Evolutionary conservation across 2,888 invertebrate genomes (phyloP), one percentile per base, ranked within the genome.

Genomic region (Eilema depressum): DNA sequence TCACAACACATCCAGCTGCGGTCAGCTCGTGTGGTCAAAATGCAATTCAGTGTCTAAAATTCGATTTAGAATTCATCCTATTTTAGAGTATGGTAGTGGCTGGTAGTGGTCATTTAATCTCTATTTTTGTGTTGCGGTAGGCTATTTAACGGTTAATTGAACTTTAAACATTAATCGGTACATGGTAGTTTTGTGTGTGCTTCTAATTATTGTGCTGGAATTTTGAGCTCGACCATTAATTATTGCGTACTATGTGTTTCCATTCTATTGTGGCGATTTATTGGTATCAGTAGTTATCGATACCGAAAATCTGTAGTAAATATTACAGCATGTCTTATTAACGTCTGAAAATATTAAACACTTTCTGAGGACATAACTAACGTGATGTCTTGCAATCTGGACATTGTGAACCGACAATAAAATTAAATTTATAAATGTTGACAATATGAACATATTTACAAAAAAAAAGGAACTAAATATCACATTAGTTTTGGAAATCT

Each of bases 131-230:
- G 83, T 84, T 83, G 85, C 75, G 86, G 85, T 73, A 80, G 77
- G 82, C 85, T 88, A 91, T 91, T 90, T 87, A 85, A 83, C 87
- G 86, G 85, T 86, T 88, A 89, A 91, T 91, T 88, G 87, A 85
- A 82, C 80, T 74, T 72, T 74, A 69, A 78, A 83, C 81, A 83
- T 83, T 83, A 80, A 85, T 81, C 76, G 77, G 77, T 80, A 78
- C 78, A 77, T 77, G 71, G 78, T 80, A 75, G 75, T 70, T 80
- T 71, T 70, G 70, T 75, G 23, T 63, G 75, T 80, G 72, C 75
- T 73, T 76, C 79, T 75, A 73, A 78, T 80, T 80, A 78, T 64
- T 41, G 68, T 41, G 66, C 64, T 25, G 53, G 60, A 53, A 53
- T 53, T 53, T 53, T 53, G n/a, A 20, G 37, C 41, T 63, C 25